Conservation (phyloP, 2,888 invertebrate genomes). For the Strigamia maritima region DNA sequence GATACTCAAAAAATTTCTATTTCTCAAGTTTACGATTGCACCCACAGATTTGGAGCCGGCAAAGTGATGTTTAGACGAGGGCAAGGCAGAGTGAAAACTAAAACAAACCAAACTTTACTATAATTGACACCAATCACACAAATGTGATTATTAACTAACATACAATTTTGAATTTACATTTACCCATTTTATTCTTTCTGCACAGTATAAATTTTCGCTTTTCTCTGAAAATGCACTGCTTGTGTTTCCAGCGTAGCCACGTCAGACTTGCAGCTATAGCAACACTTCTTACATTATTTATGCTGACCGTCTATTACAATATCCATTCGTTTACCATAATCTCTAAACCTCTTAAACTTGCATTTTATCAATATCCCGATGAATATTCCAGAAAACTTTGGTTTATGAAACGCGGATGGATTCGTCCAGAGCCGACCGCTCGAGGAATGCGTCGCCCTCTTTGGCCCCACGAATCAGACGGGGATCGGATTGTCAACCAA, state of each 20-base stretch:
- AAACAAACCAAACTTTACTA: too few relatives aligned
- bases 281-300: not conserved
- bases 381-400: constrained; percentile 55
- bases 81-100: too few relatives aligned
- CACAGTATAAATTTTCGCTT: not conserved
- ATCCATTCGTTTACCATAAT: not conserved
- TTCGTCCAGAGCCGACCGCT: constrained; percentile 61
- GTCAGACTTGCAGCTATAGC: constrained; percentile 48
- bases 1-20: too few relatives aligned
- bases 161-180: too few relatives aligned
- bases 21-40: too few relatives aligned
- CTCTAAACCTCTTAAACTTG: not conserved
- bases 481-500: constrained; percentile 76
- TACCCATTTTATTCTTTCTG: too few relatives aligned
- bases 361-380: not conserved
- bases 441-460: constrained; percentile 55
- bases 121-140: too few relatives aligned
- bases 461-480: constrained; percentile 75
- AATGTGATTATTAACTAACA: too few relatives aligned
- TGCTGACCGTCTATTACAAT: not conserved
- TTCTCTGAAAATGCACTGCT: constrained; percentile 54
- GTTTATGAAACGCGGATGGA: constrained; percentile 74
- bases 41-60: too few relatives aligned
- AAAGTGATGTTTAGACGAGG: too few relatives aligned
- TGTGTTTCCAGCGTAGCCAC: constrained; percentile 61